These are phyloP conservation scores for Bombus waltoni DNA, from an alignment of 1,140 invertebrate genomes.

Conservation along the genomic window DNA sequence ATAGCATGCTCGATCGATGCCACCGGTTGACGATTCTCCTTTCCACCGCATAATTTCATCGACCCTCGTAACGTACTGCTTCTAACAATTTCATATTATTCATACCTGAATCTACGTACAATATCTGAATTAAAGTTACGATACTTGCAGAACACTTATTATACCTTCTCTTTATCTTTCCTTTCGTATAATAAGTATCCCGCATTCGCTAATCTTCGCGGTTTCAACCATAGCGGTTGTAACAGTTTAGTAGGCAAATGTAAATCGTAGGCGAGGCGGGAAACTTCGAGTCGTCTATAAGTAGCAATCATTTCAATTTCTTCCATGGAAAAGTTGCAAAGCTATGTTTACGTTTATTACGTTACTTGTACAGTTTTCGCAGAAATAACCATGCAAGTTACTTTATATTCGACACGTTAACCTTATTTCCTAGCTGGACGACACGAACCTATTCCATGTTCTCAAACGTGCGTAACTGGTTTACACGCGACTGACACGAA, in stretches of 20 bases:
- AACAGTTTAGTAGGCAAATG: not conserved
- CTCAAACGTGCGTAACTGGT: not conserved
- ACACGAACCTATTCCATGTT: not conserved
- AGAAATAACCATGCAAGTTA: not conserved
- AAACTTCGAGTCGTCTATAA: not conserved
- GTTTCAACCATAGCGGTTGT: not conserved
- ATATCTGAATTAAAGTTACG: not conserved
- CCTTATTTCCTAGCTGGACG: not conserved
- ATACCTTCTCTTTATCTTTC: no score
- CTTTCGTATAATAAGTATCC: no score
- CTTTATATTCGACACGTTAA: constrained; percentile 13
- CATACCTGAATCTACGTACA: not conserved
- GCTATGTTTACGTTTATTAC: not conserved
- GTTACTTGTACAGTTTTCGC: not conserved
- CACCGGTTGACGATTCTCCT: constrained; percentile 13
- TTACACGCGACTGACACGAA: not conserved
- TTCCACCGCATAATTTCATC: constrained; percentile 42
- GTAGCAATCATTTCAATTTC: not conserved
- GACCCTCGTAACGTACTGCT: constrained; percentile 5
- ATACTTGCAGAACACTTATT: no score
- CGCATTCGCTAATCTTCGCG: not conserved
- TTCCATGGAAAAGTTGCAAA: not conserved
- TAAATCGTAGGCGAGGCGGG: not conserved
- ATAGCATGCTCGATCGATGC: constrained; percentile 41
- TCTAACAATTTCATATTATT: not conserved